phyloP scores from a whole-genome alignment of 2,888 invertebrate species.

The Drosophila putrida region DNA sequence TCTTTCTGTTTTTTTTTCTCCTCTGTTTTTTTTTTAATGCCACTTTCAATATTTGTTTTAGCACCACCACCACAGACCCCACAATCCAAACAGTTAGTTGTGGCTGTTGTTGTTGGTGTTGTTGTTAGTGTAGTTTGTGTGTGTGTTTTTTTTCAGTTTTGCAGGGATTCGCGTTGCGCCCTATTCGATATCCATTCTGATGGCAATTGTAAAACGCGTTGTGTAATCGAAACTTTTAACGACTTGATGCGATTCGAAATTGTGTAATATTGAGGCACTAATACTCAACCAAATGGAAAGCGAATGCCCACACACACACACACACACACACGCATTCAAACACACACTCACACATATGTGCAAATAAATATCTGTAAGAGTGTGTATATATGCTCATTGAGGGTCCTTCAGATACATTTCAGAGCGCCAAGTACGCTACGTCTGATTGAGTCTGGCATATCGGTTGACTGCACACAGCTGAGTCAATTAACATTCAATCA shows the following conservation, averaged over 20 bases:
- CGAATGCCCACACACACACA: slow-evolving; percentile 30
- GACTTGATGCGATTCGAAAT: slow-evolving; percentile 82
- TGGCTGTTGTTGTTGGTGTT: slow-evolving; percentile 32
- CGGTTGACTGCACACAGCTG: slow-evolving; percentile 53
- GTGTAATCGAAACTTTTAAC: slow-evolving; percentile 82
- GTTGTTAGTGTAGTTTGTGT: not conserved
- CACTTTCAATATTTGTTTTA: slow-evolving; percentile 79
- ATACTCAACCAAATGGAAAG: slow-evolving; percentile 71
- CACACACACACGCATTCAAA: slow-evolving; percentile 10
- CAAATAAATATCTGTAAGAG: slow-evolving; percentile 60
- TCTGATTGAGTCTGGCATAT: slow-evolving; percentile 57
- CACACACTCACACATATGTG: slow-evolving; percentile 41
- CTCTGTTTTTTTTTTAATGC: slow-evolving; percentile 68
- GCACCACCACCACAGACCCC: slow-evolving; percentile 28
- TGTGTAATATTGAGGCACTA: slow-evolving; percentile 79
- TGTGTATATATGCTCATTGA: slow-evolving; percentile 40
- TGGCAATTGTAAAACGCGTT: slow-evolving; percentile 79
- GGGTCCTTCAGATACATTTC: slow-evolving; percentile 76
- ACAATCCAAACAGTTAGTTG: slow-evolving; percentile 30
- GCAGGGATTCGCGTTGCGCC: slow-evolving; percentile 32
- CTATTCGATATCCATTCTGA: slow-evolving; percentile 36
- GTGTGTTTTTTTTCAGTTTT: slow-evolving; percentile 35
- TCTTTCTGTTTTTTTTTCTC: not conserved
- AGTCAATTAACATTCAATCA: slow-evolving; percentile 36
- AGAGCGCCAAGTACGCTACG: slow-evolving; percentile 60